Evolutionary conservation across 2,113 vertebrate genomes (phyloP).

Genomic region (Pangasianodon hypophthalmus): DNA sequence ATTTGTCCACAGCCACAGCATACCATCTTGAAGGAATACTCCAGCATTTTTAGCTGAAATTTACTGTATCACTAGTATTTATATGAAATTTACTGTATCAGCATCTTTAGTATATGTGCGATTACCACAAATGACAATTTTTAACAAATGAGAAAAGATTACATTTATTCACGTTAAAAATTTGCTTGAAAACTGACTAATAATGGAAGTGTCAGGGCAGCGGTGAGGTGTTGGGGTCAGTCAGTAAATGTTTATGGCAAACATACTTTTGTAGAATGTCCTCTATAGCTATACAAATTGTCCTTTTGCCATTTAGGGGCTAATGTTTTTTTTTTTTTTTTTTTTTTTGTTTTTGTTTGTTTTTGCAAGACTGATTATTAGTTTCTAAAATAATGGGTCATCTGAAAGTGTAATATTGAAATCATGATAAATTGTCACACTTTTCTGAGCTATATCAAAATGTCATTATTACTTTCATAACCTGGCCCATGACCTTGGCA

Average conservation of each 20-base stretch:
- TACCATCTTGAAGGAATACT: not conserved
- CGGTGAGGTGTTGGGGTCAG: not conserved
- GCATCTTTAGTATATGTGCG: not conserved
- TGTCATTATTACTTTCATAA: not conserved
- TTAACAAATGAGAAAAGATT: not conserved
- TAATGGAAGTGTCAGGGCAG: not conserved
- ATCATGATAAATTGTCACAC: not conserved
- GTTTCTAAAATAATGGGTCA: not conserved
- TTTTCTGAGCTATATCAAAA: not conserved
- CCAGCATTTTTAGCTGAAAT: not conserved
- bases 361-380: not conserved
- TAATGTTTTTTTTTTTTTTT: too few species aligned
- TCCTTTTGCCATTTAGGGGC: not conserved
- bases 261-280: not conserved
- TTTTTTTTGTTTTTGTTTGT: too few species aligned
- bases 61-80: not conserved
- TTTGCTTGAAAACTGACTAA: not conserved
- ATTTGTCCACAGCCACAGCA: not conserved
- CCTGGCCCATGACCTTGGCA: not conserved
- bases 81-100: not conserved
- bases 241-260: not conserved
- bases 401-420: not conserved
- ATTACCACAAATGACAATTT: not conserved
- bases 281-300: not conserved
- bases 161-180: not conserved